Evolutionary conservation across 2,888 invertebrate genomes (phyloP), one percentile per base, ranked within the genome.

Genomic region (Cryptus viduatorius): DNA sequence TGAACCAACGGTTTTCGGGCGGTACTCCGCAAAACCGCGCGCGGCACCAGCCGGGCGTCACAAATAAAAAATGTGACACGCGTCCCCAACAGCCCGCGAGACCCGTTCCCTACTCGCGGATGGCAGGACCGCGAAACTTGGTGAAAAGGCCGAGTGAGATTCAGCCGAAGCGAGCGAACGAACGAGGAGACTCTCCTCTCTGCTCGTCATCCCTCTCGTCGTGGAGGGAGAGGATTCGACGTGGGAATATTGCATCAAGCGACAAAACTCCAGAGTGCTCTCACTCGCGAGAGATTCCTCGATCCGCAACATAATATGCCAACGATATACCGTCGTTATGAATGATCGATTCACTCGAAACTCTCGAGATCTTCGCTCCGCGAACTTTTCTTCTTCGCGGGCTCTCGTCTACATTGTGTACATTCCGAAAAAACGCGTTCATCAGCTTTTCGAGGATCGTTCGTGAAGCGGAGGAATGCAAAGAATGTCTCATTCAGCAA

Each of bases 21-120:
- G 67, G 65, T 56, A n/a, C n/a, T 31, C 44, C 19, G 19, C 19
- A 42, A 79, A 83, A 65, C 46, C 19, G 37, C 64, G 12, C 46
- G 50, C 68, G 46, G n/a, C 53, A 24, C 29, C 59, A 7, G 44
- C 29, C 56, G 24, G 82, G 59, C 81, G 81, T 68, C 67, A 61
- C 75, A 72, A 83, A 80, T 84, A 82, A 72, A 86, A 59, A 85
- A 87, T 79, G 77, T 84, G 86, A 86, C 86, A 79, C 79, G 79
- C 84, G 86, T 87, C 86, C 73, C 56, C 75, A 12, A 48, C 85
- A 83, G 80, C 79, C 71, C 37, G 37, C 37, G 37, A 37, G 59
- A 77, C 64, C 53, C 59, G 68, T 1, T 50, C 56, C 16, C 69
- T 64, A n/a, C 14, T 4, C 59, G 59, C 64, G 69, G 69, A 59